Evolutionary conservation across 2,113 vertebrate species (phyloP), one percentile per base, ranked within the genome.

Genomic region (Aramus guarauna): DNA sequence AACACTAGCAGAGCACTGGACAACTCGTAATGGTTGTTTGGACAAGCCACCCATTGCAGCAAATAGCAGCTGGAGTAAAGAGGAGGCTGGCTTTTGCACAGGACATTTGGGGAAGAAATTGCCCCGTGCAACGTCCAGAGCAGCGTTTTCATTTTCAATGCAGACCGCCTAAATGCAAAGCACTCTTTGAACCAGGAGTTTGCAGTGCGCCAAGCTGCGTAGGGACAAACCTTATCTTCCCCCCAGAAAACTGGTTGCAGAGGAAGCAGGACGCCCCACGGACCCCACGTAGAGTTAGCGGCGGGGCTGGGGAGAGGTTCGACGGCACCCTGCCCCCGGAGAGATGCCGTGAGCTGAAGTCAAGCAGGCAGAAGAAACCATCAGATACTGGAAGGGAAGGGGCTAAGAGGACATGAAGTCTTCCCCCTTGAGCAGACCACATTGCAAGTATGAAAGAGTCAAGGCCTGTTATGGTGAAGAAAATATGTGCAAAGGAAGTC

Each of bases 401-500:
- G 63, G 19, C 80, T 82, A 77, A 79, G 63, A 76, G 63, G 74
- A 85, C 63, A 74, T 17, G 39, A 95, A 82, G 69, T 69, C 47
- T 87, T 82, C 77, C 32, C 48, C 62, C 66, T 85, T 5, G 2
- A 79, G 74, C 84, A 88, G 86, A 92, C 85, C 78, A 91, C 77
- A 68, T 1, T 75, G 36, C 78, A 95, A 94, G 50, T 68, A 93
- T 64, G 66, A 92, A 95, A 88, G 63, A 94, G 48, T 60, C 81
- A 79, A 66, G 78, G 74, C 89, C 68, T 84, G 74, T 79, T 94
- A 96, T 67, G 90, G 92, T 55, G 96, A 96, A 82, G 68, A 97
- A 90, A 96, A 95, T 95, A 88, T 73, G 92, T 9, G 21, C 90
- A 95, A 91, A 92, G 96, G 95, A 97, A 96, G 93, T 97, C 96